phyloP scores from a whole-genome alignment of 1,140 invertebrate species.

The Drosophila nannoptera region DNA sequence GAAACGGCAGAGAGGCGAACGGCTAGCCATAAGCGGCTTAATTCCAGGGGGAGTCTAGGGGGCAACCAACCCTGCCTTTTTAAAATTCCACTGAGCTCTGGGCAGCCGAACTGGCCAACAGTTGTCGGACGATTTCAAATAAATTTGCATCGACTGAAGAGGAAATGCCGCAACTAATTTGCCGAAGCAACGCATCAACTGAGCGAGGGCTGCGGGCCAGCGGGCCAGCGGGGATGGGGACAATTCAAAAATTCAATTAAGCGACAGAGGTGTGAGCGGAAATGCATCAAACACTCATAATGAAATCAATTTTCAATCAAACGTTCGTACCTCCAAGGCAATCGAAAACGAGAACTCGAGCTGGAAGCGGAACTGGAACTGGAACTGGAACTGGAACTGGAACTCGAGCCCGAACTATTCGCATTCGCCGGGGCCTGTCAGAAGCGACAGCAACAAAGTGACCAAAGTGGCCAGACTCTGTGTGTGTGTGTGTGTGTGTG shows the following conservation, averaged over 20 bases:
- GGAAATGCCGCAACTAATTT: constrained; percentile 63
- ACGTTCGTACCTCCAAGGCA: constrained; percentile 24
- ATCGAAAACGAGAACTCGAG: constrained; percentile 22
- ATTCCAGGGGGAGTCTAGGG: constrained; percentile 36
- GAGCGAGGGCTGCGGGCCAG: neutral
- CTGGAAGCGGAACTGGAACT: neutral
- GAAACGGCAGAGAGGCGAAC: constrained; percentile 32
- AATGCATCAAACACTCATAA: constrained; percentile 65
- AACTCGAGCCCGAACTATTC: constrained; percentile 11
- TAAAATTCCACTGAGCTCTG: constrained; percentile 29
- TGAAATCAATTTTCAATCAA: constrained; percentile 77
- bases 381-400: neutral
- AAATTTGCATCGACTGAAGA: constrained; percentile 24
- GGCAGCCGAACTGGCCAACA: constrained; percentile 8
- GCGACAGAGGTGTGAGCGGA: constrained; percentile 22
- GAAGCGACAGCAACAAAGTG: constrained; percentile 28
- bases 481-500: neutral
- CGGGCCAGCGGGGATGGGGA: neutral
- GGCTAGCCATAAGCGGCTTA: constrained; percentile 66
- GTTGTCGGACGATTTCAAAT: constrained; percentile 8
- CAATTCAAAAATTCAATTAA: constrained; percentile 52
- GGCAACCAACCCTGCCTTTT: constrained; percentile 22
- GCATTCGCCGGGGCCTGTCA: constrained; percentile 5
- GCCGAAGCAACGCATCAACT: constrained; percentile 10
- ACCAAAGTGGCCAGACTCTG: constrained; percentile 18